phyloP scores from a whole-genome alignment of 2,888 invertebrate species.

The Yponomeuta evonymella region DNA sequence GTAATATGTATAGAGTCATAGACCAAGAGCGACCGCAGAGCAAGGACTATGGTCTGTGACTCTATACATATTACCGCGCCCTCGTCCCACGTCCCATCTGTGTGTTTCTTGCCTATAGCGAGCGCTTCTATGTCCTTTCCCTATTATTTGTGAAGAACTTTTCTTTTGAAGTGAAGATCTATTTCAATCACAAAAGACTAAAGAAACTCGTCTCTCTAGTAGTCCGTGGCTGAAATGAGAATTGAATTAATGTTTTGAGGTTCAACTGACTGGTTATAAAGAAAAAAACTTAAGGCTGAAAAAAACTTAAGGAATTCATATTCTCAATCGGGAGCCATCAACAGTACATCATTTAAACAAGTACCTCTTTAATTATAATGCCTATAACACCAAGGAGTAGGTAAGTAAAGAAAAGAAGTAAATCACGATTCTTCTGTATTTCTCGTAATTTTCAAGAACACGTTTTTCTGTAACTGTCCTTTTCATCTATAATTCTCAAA shows the following conservation, averaged over 20 bases:
- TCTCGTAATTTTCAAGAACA: neutral
- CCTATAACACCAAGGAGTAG: too few species aligned
- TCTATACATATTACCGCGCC: too few species aligned
- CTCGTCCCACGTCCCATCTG: too few species aligned
- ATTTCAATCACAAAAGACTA: constrained; percentile 39
- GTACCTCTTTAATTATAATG: neutral
- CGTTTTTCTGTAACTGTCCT: neutral
- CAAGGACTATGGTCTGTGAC: too few species aligned
- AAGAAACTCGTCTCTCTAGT: constrained; percentile 31
- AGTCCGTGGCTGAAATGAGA: constrained; percentile 33
- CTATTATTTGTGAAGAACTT: constrained; percentile 17
- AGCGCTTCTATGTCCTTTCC: constrained; percentile 14
- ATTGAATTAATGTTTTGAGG: constrained; percentile 40
- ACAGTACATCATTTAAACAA: neutral
- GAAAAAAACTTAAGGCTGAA: neutral
- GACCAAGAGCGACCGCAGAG: too few species aligned
- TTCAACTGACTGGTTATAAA: constrained; percentile 14
- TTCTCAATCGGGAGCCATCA: neutral
- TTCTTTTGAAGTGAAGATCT: constrained; percentile 33
- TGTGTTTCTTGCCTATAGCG: too few species aligned
- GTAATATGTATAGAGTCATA: too few species aligned
- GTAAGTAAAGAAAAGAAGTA: too few species aligned
- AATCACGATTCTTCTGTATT: neutral
- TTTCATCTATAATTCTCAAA: too few species aligned
- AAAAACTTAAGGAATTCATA: neutral